phyloP scores from a whole-genome alignment of 2,888 invertebrate genomes.

The Cantharis nigra region DNA sequence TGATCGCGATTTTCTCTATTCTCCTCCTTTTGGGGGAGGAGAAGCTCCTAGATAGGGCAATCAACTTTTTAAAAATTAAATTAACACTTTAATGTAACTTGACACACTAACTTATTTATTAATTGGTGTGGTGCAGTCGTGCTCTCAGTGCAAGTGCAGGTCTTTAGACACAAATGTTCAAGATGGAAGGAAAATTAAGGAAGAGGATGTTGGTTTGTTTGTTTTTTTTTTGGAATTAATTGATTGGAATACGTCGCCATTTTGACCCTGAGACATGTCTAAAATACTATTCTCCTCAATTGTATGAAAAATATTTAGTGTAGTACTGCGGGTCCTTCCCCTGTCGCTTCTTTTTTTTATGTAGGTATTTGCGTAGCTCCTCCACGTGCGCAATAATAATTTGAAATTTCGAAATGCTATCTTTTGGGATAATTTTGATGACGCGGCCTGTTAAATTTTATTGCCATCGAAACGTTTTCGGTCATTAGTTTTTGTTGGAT shows the following conservation, averaged over 20 bases:
- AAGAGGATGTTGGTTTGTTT: slow-evolving; percentile 23
- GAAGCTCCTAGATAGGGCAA: neutral
- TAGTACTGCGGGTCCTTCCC: slow-evolving; percentile 10
- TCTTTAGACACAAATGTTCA: slow-evolving; percentile 22
- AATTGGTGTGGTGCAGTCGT: slow-evolving; percentile 36
- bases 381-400: slow-evolving; percentile 2
- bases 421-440: neutral
- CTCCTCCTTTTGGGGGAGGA: too few species aligned
- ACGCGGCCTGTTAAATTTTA: neutral
- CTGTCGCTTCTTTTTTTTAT: slow-evolving; percentile 13
- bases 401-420: neutral
- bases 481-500: slow-evolving; percentile 6
- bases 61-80: slow-evolving; percentile 10
- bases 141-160: slow-evolving; percentile 38
- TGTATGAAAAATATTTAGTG: slow-evolving; percentile 32
- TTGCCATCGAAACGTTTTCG: neutral
- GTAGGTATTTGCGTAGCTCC: slow-evolving; percentile 10
- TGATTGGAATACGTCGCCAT: slow-evolving; percentile 38
- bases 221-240: slow-evolving; percentile 16
- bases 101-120: slow-evolving; percentile 27
- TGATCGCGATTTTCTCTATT: slow-evolving; percentile 7
- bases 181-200: slow-evolving; percentile 20
- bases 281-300: slow-evolving; percentile 37
- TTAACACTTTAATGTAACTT: slow-evolving; percentile 7
- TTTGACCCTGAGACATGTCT: slow-evolving; percentile 49